Evolutionary conservation across 1,140 invertebrate species (phyloP).

Genomic region (Pinna nobilis): DNA sequence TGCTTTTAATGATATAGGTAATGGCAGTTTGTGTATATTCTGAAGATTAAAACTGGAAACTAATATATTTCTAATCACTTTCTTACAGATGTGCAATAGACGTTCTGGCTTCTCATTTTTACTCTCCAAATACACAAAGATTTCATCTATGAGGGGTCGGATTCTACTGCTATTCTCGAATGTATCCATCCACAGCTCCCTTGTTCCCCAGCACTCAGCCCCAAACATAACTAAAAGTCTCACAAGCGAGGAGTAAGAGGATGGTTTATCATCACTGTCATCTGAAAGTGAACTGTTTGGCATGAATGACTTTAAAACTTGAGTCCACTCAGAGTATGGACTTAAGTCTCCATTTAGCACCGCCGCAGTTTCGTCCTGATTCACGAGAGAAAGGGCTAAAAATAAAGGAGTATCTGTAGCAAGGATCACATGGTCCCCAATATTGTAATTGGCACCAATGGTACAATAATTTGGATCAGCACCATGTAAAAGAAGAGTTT

Average conservation of each 20-base stretch:
- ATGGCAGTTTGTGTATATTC: conserved; percentile 41
- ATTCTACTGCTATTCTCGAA: conserved; percentile 10
- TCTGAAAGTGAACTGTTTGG: background rate
- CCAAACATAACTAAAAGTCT: conserved; percentile 47
- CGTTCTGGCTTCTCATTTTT: conserved; percentile 35
- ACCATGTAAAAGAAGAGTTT: conserved; percentile 46
- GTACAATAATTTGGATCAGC: conserved; percentile 34
- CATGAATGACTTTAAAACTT: conserved; percentile 11
- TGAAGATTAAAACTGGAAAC: conserved; percentile 42
- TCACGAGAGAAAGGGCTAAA: conserved; percentile 43
- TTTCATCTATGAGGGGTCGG: conserved; percentile 39
- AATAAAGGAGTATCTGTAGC: conserved; percentile 26
- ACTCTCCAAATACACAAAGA: conserved; percentile 49
- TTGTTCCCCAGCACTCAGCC: conserved; percentile 19
- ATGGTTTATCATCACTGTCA: conserved; percentile 7
- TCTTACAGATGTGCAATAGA: conserved; percentile 50
- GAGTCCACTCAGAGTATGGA: conserved; percentile 5
- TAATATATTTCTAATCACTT: conserved; percentile 43
- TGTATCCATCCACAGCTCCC: conserved; percentile 16
- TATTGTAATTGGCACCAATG: background rate
- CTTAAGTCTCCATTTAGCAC: conserved; percentile 11
- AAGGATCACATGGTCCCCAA: conserved; percentile 16
- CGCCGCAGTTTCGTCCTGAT: conserved; percentile 33
- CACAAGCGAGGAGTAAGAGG: conserved; percentile 51
- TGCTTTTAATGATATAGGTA: conserved; percentile 47